Evolutionary conservation across 2,797 vertebrate genomes (phyloP).

Genomic region (Sphenodon punctatus): DNA sequence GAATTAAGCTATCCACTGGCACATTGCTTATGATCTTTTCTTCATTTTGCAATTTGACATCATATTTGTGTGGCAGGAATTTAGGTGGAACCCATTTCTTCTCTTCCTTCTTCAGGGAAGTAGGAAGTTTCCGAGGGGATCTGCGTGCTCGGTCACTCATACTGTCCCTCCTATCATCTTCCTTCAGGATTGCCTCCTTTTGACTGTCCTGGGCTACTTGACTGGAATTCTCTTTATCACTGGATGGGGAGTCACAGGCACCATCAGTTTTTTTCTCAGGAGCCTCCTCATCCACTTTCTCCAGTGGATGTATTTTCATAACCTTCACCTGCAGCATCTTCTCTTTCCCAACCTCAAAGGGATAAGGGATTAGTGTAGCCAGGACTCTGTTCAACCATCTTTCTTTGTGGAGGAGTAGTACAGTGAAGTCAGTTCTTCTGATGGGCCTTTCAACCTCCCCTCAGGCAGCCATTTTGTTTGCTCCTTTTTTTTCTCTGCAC

Average conservation of each 20-base stretch:
- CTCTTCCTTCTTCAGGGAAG: slow-evolving; percentile 93
- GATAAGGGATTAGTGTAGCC: no score
- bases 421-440: no score
- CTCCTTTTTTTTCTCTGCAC: no score
- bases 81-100: slow-evolving; percentile 96
- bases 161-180: slow-evolving; percentile 90
- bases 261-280: slow-evolving; percentile 92
- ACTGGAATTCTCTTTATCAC: slow-evolving; percentile 95
- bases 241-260: slow-evolving; percentile 95
- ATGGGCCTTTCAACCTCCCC: no score
- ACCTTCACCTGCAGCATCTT: slow-evolving; percentile 89
- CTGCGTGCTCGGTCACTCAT: slow-evolving; percentile 94
- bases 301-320: slow-evolving; percentile 90
- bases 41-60: slow-evolving; percentile 92
- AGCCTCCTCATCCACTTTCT: slow-evolving; percentile 81
- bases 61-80: slow-evolving; percentile 96
- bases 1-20: slow-evolving; percentile 89
- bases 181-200: slow-evolving; percentile 84
- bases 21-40: slow-evolving; percentile 96
- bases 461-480: no score
- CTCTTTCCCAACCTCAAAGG: slow-evolving; percentile 89
- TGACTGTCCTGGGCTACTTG: slow-evolving; percentile 86
- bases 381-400: no score
- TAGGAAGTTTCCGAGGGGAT: slow-evolving; percentile 93
- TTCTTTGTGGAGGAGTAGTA: no score